phyloP scores from a whole-genome alignment of 2,113 vertebrate species.

The Anseranas semipalmata region DNA sequence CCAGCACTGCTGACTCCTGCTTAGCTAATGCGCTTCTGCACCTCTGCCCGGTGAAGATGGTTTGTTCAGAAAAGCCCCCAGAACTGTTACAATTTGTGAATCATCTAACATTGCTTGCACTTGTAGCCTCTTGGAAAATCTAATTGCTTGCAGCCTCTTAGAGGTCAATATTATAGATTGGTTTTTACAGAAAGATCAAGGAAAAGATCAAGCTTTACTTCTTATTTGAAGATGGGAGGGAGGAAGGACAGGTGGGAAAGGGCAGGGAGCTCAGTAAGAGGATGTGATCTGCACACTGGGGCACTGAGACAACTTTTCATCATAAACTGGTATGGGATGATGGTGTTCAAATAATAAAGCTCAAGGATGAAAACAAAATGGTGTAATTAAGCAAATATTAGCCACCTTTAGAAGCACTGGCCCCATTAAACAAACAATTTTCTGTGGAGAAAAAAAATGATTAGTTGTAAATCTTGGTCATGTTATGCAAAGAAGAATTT shows the following conservation, averaged over 20 bases:
- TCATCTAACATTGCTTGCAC: background rate
- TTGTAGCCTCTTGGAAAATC: constrained; percentile 23
- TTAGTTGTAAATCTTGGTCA: background rate
- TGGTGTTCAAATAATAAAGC: background rate
- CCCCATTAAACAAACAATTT: background rate
- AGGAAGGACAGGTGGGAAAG: constrained; percentile 42
- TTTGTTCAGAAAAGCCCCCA: background rate
- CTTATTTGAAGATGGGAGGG: constrained; percentile 25
- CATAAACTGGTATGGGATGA: background rate
- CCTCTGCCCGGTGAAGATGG: background rate
- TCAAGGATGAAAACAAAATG: background rate
- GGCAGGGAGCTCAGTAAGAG: constrained; percentile 35
- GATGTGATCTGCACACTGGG: constrained; percentile 3
- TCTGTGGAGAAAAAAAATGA: background rate
- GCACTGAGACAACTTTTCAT: constrained; percentile 3
- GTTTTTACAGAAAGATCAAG: constrained; percentile 64
- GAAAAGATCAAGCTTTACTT: constrained; percentile 61
- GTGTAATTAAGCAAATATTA: background rate
- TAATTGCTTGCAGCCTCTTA: constrained; percentile 44
- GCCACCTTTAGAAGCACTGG: background rate
- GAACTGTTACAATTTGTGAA: constrained; percentile 21
- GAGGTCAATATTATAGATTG: constrained; percentile 66
- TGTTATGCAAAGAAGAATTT: background rate
- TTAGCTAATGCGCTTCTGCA: background rate
- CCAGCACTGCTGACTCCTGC: background rate